phyloP scores from a whole-genome alignment of 53 echinoderm and acorn worm genomes.

The Temnopleurus reevesii region DNA sequence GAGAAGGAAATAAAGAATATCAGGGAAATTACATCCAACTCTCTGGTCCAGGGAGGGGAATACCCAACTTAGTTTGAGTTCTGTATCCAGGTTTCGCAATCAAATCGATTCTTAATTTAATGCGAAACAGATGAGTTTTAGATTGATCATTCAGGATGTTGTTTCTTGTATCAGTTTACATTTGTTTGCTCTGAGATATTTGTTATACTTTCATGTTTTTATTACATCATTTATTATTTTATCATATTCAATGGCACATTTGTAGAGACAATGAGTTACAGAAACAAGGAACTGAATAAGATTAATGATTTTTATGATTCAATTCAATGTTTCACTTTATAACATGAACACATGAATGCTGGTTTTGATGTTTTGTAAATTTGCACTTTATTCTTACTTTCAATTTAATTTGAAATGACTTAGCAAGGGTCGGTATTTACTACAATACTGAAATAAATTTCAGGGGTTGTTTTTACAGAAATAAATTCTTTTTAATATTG shows the following conservation, averaged over 20 bases:
- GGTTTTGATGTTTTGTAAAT: too few relatives aligned
- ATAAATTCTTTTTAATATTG: too few relatives aligned
- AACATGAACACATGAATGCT: too few relatives aligned
- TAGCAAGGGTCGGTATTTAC: too few relatives aligned
- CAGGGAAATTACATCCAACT: neutral
- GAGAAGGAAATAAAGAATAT: constrained; percentile 15
- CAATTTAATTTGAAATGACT: too few relatives aligned
- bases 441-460: too few relatives aligned
- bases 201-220: neutral
- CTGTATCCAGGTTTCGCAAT: neutral
- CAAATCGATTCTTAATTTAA: neutral
- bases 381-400: too few relatives aligned
- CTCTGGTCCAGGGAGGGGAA: neutral
- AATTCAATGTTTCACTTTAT: neutral
- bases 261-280: neutral
- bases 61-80: neutral
- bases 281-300: neutral
- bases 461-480: too few relatives aligned
- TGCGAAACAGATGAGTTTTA: neutral
- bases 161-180: neutral
- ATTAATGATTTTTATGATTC: neutral
- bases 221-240: neutral
- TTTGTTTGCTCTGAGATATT: too few relatives aligned
- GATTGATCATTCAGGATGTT: constrained; percentile 9
- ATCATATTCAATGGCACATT: neutral